A percentile compares a stretch with the other conserved stretches of the same genome.
Conservation (phyloP, 2,888 invertebrate species). For the Cantharis rufa region DNA sequence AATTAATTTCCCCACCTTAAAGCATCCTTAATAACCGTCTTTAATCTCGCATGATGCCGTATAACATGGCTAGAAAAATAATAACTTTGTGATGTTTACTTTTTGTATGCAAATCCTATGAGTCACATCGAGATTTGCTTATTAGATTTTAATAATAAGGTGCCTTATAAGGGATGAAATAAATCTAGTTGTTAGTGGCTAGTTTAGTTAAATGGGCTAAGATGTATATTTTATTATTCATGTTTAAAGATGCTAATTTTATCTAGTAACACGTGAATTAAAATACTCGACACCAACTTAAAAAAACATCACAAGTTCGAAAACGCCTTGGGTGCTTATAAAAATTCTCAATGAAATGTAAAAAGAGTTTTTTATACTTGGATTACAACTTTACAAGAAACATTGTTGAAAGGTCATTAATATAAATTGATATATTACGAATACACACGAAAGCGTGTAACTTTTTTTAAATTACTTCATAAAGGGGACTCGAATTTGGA, state of each 20-base stretch:
- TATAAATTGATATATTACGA: slow-evolving; percentile 21
- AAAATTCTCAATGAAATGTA: slow-evolving; percentile 7
- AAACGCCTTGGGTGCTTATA: slow-evolving; percentile 1
- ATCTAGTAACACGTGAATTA: background rate
- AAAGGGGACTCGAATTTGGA: background rate
- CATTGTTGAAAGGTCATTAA: slow-evolving; percentile 25
- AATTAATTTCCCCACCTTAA: background rate
- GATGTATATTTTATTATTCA: slow-evolving; percentile 16
- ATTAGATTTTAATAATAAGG: slow-evolving; percentile 21
- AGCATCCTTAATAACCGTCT: background rate
- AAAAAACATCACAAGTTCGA: background rate
- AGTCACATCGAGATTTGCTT: slow-evolving; percentile 11
- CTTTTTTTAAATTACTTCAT: slow-evolving; percentile 16
- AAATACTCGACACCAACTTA: background rate
- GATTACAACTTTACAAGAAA: slow-evolving; percentile 18
- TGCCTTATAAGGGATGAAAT: slow-evolving; percentile 20
- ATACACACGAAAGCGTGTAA: slow-evolving; percentile 17
- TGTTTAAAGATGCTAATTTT: slow-evolving; percentile 20
- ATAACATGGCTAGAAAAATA: background rate
- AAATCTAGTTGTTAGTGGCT: background rate
- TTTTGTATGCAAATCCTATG: slow-evolving; percentile 18
- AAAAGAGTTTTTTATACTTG: slow-evolving; percentile 9
- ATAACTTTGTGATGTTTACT: background rate
- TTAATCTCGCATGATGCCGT: background rate
- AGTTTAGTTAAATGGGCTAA: slow-evolving; percentile 14